Evolutionary conservation across 2,113 vertebrate species (phyloP).

Genomic region (Zosterops pallidus): DNA sequence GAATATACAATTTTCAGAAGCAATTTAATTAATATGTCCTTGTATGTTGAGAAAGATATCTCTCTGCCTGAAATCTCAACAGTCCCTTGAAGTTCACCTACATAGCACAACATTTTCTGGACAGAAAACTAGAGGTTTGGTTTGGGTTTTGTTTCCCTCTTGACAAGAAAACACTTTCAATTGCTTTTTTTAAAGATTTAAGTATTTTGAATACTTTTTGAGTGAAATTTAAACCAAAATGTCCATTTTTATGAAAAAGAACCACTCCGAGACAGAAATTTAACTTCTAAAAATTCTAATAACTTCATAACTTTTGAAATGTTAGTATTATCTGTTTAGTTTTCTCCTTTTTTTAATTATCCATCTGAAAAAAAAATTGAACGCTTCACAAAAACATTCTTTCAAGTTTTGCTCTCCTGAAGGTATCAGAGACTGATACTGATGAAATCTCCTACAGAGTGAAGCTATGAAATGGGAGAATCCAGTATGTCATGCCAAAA

Average conservation of each 20-base stretch:
- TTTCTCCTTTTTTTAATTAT: accelerated
- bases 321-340: neutral
- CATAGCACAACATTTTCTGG: neutral
- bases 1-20: neutral
- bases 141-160: accelerated
- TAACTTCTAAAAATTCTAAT: neutral
- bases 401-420: neutral
- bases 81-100: neutral
- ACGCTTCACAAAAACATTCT: neutral
- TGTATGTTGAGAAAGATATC: neutral
- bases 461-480: neutral
- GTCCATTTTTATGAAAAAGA: neutral
- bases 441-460: neutral
- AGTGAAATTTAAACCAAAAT: neutral
- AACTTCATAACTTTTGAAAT: neutral
- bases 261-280: neutral
- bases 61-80: neutral
- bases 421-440: neutral
- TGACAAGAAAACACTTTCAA: neutral
- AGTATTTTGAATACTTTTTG: neutral
- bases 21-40: neutral
- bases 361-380: neutral
- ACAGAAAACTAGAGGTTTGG: neutral
- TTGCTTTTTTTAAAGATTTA: neutral
- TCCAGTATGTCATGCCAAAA: neutral